phyloP scores from a whole-genome alignment of 92 coral and sea anemone genomes.

The Phenganax marumi region DNA sequence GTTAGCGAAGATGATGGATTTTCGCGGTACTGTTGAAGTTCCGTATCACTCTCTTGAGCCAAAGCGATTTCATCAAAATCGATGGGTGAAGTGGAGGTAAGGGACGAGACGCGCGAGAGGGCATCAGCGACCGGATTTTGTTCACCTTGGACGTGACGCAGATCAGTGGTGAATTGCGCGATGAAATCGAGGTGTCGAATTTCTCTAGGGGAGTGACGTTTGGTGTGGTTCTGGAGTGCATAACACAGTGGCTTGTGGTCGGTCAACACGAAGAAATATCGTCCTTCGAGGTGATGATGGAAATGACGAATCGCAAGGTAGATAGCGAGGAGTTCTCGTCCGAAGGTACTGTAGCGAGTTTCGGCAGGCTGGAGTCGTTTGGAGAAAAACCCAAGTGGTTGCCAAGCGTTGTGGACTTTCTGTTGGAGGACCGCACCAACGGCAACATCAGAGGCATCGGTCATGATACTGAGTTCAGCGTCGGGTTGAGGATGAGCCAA shows the following conservation, averaged over 20 bases:
- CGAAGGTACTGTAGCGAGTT: no score
- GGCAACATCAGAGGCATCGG: no score
- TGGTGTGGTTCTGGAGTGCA: background rate
- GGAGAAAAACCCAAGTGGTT: no score
- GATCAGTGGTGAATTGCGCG: background rate
- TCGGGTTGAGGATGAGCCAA: no score
- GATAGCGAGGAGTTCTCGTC: background rate
- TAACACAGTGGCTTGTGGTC: no score
- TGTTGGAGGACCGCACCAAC: no score
- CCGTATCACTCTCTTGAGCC: no score
- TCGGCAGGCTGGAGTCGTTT: no score
- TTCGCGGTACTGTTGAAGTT: background rate
- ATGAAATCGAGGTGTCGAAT: constrained; percentile 6
- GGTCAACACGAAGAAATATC: background rate
- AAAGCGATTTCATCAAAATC: background rate
- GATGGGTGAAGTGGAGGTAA: background rate
- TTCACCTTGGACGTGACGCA: no score
- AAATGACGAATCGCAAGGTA: background rate
- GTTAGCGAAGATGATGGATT: background rate
- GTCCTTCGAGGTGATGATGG: constrained; percentile 1
- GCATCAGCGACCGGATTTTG: constrained; percentile 18
- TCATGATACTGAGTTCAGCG: no score
- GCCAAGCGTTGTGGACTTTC: no score
- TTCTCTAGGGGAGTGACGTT: constrained; percentile 19
- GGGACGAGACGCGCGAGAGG: constrained; percentile 2